Evolutionary conservation across 2,113 vertebrate genomes (phyloP).

Genomic region (Tautogolabrus adspersus): DNA sequence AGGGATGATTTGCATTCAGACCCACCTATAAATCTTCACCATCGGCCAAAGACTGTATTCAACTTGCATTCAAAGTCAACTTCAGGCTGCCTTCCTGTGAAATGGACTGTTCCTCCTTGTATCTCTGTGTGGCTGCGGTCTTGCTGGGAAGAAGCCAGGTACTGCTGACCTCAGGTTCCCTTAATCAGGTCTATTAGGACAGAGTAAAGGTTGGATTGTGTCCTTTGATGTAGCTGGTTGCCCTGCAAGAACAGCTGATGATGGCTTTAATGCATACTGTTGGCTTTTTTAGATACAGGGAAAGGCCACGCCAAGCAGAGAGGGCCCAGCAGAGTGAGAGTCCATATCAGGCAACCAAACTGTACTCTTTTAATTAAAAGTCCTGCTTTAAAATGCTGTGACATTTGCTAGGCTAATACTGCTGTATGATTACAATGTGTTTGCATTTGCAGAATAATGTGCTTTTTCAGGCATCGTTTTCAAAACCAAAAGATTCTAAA

Average conservation of each 20-base stretch:
- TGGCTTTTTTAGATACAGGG: conserved; percentile 39
- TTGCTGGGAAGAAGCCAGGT: conserved; percentile 30
- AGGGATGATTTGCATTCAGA: conserved; percentile 78
- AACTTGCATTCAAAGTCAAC: conserved; percentile 58
- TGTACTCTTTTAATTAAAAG: not conserved
- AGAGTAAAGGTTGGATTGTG: conserved; percentile 43
- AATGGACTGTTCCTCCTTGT: conserved; percentile 16
- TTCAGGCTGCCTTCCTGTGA: conserved; percentile 38
- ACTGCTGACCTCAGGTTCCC: conserved; percentile 44
- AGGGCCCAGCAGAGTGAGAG: not conserved
- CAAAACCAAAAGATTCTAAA: not conserved
- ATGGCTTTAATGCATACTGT: conserved; percentile 64
- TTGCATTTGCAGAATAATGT: not conserved
- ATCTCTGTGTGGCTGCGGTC: not conserved
- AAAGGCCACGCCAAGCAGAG: conserved; percentile 43
- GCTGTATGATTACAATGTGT: not conserved
- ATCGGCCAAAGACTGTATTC: conserved; percentile 67
- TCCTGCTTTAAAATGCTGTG: conserved; percentile 11
- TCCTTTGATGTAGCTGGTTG: conserved; percentile 51
- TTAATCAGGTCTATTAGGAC: conserved; percentile 37
- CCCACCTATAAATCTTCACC: conserved; percentile 70
- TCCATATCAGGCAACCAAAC: not conserved
- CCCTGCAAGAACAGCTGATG: conserved; percentile 51
- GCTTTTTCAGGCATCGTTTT: not conserved
- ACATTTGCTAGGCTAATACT: conserved; percentile 1